Evolutionary conservation across 2,797 vertebrate species (phyloP).

Genomic region (Alauda arvensis): DNA sequence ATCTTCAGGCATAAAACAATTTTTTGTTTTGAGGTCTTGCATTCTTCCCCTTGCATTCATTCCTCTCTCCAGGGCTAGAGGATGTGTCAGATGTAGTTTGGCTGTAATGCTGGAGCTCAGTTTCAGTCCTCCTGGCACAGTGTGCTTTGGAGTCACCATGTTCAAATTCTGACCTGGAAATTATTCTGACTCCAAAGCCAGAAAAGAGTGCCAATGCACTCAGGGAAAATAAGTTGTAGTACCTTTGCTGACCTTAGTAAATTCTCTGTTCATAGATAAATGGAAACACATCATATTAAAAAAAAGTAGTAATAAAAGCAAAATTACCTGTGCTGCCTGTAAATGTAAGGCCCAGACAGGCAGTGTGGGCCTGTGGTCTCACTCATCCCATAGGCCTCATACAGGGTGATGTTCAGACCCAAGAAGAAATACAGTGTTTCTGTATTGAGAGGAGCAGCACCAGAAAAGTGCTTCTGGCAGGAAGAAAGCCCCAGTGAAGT

Average conservation of each 20-base stretch:
- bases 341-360: slow-evolving; percentile 76
- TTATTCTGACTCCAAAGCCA: not conserved
- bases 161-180: not conserved
- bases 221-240: not conserved
- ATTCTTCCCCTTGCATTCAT: not conserved
- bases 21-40: not conserved
- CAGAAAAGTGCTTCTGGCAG: slow-evolving; percentile 83
- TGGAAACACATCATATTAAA: not conserved
- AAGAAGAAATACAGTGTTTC: slow-evolving; percentile 84
- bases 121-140: not conserved
- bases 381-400: slow-evolving; percentile 87
- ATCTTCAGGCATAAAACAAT: not conserved
- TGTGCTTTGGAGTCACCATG: accelerated
- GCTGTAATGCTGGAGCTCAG: not conserved
- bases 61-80: not conserved
- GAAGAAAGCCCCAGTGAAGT: slow-evolving; percentile 77
- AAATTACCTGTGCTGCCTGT: slow-evolving; percentile 77
- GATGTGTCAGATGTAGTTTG: not conserved
- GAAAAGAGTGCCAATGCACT: not conserved
- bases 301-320: not conserved
- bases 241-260: not conserved
- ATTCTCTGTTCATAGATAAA: not conserved
- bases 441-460: slow-evolving; percentile 80
- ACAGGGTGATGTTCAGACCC: slow-evolving; percentile 82
- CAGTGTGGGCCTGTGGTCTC: slow-evolving; percentile 88